These are phyloP conservation scores for Lepus oiostolus DNA, from an alignment of 2,797 vertebrate species.

Conservation along the genomic window DNA sequence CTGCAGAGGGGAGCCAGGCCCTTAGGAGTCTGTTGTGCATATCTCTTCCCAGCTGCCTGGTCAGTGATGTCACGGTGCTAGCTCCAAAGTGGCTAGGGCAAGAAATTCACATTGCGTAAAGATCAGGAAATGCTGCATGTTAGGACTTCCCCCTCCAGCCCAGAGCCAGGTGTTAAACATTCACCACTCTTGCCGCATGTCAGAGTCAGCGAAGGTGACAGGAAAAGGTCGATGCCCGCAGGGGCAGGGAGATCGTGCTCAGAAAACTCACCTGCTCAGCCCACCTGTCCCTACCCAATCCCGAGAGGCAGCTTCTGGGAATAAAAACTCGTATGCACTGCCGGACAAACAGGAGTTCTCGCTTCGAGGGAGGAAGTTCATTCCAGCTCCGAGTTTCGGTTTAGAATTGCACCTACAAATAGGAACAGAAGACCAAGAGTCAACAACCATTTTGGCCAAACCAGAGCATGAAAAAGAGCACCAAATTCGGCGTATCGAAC, in stretches of 20 bases:
- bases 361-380: conserved; percentile 60
- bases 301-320: background rate
- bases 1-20: background rate
- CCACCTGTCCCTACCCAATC: background rate
- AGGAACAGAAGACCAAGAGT: conserved; percentile 32
- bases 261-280: background rate
- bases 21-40: background rate
- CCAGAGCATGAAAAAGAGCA: background rate
- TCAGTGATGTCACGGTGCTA: background rate
- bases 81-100: background rate
- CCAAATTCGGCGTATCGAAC: background rate
- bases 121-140: conserved; percentile 47
- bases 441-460: conserved; percentile 21
- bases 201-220: background rate
- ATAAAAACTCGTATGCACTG: background rate
- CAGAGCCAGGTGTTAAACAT: conserved; percentile 65
- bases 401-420: conserved; percentile 10
- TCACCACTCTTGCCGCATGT: conserved; percentile 39
- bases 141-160: background rate
- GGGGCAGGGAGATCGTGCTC: background rate
- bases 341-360: conserved; percentile 29
- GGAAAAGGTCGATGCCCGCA: conserved; percentile 18
- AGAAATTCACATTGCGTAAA: background rate
- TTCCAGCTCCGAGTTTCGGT: conserved; percentile 34
- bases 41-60: background rate